Percentiles rank a stretch among this genome's conserved stretches.
phyloP scores from a whole-genome alignment of 2,888 invertebrate genomes.

The Drosophila greeni region DNA sequence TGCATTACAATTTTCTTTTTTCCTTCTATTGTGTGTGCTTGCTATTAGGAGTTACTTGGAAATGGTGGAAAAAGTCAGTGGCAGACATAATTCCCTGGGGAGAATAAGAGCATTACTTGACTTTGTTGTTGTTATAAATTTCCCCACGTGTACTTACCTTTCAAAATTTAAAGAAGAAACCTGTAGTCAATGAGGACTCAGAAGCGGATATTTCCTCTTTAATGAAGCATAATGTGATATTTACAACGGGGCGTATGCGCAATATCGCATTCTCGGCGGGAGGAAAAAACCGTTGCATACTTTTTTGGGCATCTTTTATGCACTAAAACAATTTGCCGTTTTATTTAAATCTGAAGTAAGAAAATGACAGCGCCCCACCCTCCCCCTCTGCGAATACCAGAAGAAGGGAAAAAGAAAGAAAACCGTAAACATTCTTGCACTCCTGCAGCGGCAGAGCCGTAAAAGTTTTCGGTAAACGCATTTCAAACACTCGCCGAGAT shows the following conservation, averaged over 20 bases:
- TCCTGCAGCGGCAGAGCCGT: slow-evolving; percentile 59
- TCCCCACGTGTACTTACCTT: not conserved
- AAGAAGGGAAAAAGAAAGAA: slow-evolving; percentile 16
- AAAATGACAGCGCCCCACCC: slow-evolving; percentile 5
- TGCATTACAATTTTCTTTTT: too few species aligned
- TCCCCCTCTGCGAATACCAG: not conserved
- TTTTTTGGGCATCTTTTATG: slow-evolving; percentile 44
- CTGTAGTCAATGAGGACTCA: not conserved
- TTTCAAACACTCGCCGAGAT: slow-evolving; percentile 74
- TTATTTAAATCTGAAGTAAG: slow-evolving; percentile 40
- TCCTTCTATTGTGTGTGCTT: not conserved
- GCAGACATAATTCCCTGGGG: not conserved
- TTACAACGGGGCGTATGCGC: slow-evolving; percentile 9
- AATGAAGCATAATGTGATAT: not conserved
- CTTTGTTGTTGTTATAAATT: not conserved
- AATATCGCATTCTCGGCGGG: not conserved
- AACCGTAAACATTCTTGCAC: slow-evolving; percentile 55
- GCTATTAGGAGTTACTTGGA: not conserved
- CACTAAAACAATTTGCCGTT: slow-evolving; percentile 46
- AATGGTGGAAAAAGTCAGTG: not conserved
- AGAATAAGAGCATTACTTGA: not conserved
- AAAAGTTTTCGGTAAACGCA: slow-evolving; percentile 72
- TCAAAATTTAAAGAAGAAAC: not conserved
- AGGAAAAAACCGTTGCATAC: slow-evolving; percentile 35
- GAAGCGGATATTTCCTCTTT: not conserved